phyloP scores from a whole-genome alignment of 2,888 invertebrate species.

The Eucera pruinosa region DNA sequence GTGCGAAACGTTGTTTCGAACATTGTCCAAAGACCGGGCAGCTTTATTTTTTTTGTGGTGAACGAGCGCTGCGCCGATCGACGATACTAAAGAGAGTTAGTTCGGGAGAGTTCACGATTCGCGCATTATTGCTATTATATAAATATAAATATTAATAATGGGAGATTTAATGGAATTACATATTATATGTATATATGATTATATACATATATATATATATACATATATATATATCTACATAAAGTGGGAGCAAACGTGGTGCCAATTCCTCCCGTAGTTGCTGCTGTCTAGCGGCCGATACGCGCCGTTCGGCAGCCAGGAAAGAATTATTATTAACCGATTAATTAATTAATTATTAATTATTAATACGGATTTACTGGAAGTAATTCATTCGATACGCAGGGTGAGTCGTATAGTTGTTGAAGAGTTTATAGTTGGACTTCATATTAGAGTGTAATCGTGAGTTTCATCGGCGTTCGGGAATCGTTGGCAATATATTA shows the following conservation, averaged over 20 bases:
- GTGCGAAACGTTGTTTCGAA: conserved; percentile 24
- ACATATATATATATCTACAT: conserved; percentile 55
- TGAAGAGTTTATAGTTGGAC: conserved; percentile 81
- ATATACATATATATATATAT: conserved; percentile 55
- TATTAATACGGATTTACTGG: conserved; percentile 67
- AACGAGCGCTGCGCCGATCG: conserved; percentile 69
- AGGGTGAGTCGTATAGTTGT: conserved; percentile 80
- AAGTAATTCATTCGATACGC: conserved; percentile 78
- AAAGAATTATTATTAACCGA: conserved; percentile 65
- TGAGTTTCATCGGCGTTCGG: conserved; percentile 58
- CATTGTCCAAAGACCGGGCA: conserved; percentile 73
- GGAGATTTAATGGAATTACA: conserved; percentile 63
- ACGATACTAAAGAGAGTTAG: conserved; percentile 61
- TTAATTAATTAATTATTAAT: conserved; percentile 70
- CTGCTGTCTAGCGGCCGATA: conserved; percentile 65
- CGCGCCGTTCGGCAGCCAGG: conserved; percentile 59
- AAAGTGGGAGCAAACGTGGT: conserved; percentile 83
- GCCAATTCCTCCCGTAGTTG: conserved; percentile 83
- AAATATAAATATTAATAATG: conserved; percentile 53
- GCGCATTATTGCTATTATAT: conserved; percentile 51
- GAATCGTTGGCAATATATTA: conserved; percentile 71
- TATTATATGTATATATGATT: conserved; percentile 49
- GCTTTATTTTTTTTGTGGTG: conserved; percentile 70
- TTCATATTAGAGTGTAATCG: conserved; percentile 80
- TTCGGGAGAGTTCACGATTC: conserved; percentile 42